Base-by-base conservation (phyloP, 2,113 vertebrate genomes). In the Pseudorhombus dupliciocellatus region DNA sequence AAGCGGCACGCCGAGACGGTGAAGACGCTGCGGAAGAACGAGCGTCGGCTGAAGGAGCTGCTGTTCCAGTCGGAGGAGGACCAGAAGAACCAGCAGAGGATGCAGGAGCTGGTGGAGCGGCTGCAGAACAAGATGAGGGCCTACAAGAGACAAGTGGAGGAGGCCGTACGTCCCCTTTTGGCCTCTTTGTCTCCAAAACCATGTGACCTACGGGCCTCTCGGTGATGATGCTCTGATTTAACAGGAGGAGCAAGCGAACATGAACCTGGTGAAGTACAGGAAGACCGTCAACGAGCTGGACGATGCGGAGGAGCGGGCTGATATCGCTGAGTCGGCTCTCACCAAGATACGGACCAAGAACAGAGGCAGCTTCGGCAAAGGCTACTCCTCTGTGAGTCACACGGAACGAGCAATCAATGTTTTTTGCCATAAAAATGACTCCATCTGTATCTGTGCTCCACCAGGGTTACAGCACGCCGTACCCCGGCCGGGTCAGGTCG, bases 71-170 rank as follows among this genome's bases (percentile, higher is more conserved):
- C 93, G 0, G 94, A 95, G 77, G 94, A 95, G 88, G 93, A 94
- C 79, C 93, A 94, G 88, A 95, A 95, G 84, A 94, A 92, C 89
- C 94, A 95, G 84, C 92, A 89, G 69, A 79, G 93, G 51, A 93
- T 95, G 93, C 93, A 95, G 81, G 93, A 95, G 65, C 90, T 94
- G 87, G 91, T 93, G 81, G 94, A 95, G 85, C 79, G 93, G 70
- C 91, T 94, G 70, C 94, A 95, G 92, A 93, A 89, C 88, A 95
- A 95, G 89, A 92, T 95, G 89, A 94, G 92, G 89, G 91, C 93
- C 73, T 94, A 94, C 90, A 95, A 95, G 87, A 92, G 94, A 92
- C 94, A 95, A 92, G 92, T 95, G 76, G 94, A 95, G 83, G 92
- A 94, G 76, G 93, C 93, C 2, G 94, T 95, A 84, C 0, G 89